Base-by-base conservation (phyloP, 2,888 invertebrate genomes). In the Pyrochroa serraticornis region DNA sequence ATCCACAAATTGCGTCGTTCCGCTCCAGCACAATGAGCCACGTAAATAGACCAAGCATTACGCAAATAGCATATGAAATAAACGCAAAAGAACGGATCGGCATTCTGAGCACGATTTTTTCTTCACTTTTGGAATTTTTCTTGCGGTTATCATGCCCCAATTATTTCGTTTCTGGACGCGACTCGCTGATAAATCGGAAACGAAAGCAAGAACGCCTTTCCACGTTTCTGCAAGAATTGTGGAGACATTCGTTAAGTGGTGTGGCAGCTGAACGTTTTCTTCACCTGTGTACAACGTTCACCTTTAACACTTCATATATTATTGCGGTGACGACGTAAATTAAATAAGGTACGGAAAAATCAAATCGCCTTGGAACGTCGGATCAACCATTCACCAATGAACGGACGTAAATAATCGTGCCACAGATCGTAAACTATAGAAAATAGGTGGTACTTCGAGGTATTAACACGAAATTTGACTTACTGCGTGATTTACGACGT, bases 1-100 rank as follows among this genome's bases (percentile, higher is more conserved):
- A 57, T 51, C 45, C 45, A 38, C 12, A 41, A 35, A 9, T 3
- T 35, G 36, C 10, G 36, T 51, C 22, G 22, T 5, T 22, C 5
- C 22, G 22, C 22, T 22, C 22, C 5, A 3, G 5, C 22, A 22
- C 22, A 22, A 22, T 22, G 5, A 22, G 22, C 22, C 60, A 60
- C 60, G 60, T 60, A 60, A 60, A 60, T 60, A 52, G 60, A 60
- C 60, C 57, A 57, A 48, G 57, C 53, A 57, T 60, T 60, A 60
- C 60, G 60, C 57, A 60, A 60, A 60, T 60, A 57, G 60, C 57
- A 60, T 60, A 57, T 53, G 60, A 60, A 60, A 22, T 22, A 5
- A 22, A 22, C 5, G 43, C 52, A 47, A 35, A 41, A 51, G 45
- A 58, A 57, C 50, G 45, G 50, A 13, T 22, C 5, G 3, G 22